Evolutionary conservation across 1,140 invertebrate genomes (phyloP), one percentile per base, ranked within the genome.

Genomic region (Zophobas morio): DNA sequence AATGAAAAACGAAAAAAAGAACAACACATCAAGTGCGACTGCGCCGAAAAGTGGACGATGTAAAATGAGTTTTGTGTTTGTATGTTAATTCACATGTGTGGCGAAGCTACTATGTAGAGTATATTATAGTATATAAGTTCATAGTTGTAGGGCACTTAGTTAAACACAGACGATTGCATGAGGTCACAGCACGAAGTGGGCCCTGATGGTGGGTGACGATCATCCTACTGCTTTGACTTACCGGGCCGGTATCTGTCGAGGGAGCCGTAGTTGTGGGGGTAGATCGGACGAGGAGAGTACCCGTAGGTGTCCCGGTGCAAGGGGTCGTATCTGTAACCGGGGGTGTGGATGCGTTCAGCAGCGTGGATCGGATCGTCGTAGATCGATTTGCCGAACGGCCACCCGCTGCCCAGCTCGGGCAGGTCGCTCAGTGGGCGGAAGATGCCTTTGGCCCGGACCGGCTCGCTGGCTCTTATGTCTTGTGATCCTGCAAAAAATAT

Each of bases 291-390:
- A 79, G 95, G 94, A 77, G 94, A 94, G 88, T 95, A 95, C 78
- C 95, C 95, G 87, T 96, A 96, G 84, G 92, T 94, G 84, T 96
- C 94, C 81, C 95, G 92, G 86, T 95, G 94, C 80, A 96, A 92
- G 80, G 95, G 95, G 86, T 95, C 88, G 88, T 96, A 96, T 88
- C 94, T 93, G 91, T 96, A 96, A 86, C 94, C 94, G 84, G 94
- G 93, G 57, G 93, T 91, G 84, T 92, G 90, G 89, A 96, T 95
- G 87, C 94, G 93, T 87, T 95, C 94, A 80, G 90, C 90, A 78
- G 94, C 93, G 83, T 90, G 91, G 76, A 91, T 87, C 77, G 94
- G 94, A 84, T 95, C 93, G 86, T 95, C 94, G 86, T 91, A 95
- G 90, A 95, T 95, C 81, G 94, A 95, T 88, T 95, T 95, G 88